phyloP scores from a whole-genome alignment of 2,113 vertebrate species.

The Trichechus manatus region DNA sequence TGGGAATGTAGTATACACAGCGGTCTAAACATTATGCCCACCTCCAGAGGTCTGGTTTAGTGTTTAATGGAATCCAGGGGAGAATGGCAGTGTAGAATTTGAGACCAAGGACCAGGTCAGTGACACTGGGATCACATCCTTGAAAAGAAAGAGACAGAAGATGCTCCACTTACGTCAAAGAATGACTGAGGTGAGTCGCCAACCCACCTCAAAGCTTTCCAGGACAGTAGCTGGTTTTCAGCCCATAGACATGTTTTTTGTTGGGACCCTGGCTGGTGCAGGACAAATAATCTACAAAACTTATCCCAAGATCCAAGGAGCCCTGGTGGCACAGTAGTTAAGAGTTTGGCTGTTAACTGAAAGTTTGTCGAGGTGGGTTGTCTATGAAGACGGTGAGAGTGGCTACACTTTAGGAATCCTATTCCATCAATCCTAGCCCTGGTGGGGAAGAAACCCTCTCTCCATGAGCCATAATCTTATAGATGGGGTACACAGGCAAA shows the following conservation, averaged over 20 bases:
- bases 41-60: background rate
- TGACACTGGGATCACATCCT: background rate
- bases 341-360: no score
- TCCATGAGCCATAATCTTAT: background rate
- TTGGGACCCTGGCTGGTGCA: background rate
- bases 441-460: background rate
- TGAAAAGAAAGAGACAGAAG: background rate
- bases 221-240: background rate
- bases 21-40: accelerated
- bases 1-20: accelerated
- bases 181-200: background rate
- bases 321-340: no score
- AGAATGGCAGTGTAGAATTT: background rate
- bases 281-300: background rate
- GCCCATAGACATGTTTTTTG: background rate
- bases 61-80: background rate
- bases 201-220: background rate
- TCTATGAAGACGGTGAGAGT: background rate
- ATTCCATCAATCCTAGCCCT: background rate
- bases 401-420: background rate
- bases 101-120: background rate
- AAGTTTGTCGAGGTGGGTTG: background rate
- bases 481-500: background rate
- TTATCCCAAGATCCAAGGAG: background rate
- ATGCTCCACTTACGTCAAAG: background rate